Evolutionary conservation across 2,113 vertebrate genomes (phyloP).

Genomic region (Trogon melanurus): DNA sequence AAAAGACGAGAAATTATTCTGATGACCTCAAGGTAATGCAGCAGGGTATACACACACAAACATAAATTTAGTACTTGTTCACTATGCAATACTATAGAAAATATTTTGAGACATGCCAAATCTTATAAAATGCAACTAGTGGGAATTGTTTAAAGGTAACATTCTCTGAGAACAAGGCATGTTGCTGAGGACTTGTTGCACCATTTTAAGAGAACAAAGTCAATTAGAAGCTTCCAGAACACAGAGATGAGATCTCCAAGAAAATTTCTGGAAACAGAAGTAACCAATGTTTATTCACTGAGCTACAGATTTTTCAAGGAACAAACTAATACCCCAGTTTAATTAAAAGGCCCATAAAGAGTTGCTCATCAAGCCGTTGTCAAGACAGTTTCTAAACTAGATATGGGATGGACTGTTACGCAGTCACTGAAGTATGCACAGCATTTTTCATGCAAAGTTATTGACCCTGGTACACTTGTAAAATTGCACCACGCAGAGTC

Average conservation of each 20-base stretch:
- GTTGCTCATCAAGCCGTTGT: not conserved
- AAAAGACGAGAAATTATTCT: not conserved
- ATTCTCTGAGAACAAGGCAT: not conserved
- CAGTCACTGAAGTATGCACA: not conserved
- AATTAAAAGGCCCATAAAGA: not conserved
- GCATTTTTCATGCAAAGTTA: not conserved
- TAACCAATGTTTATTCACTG: not conserved
- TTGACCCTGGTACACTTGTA: not conserved
- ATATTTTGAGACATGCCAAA: not conserved
- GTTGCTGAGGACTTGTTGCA: not conserved
- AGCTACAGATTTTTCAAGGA: not conserved
- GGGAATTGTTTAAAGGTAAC: not conserved
- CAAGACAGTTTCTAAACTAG: not conserved
- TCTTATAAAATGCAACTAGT: not conserved
- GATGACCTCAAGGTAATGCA: conserved; percentile 43
- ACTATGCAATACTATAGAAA: not conserved
- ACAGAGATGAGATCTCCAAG: not conserved
- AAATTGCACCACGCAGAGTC: not conserved
- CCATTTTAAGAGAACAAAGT: not conserved
- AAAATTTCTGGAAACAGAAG: not conserved
- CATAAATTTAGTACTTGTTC: not conserved
- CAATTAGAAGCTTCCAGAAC: not conserved
- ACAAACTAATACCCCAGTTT: not conserved
- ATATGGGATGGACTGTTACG: not conserved
- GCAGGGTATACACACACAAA: not conserved